Evolutionary conservation across 2,797 vertebrate genomes (phyloP), one percentile per base, ranked within the genome.

Genomic region (Chiloscyllium punctatum): DNA sequence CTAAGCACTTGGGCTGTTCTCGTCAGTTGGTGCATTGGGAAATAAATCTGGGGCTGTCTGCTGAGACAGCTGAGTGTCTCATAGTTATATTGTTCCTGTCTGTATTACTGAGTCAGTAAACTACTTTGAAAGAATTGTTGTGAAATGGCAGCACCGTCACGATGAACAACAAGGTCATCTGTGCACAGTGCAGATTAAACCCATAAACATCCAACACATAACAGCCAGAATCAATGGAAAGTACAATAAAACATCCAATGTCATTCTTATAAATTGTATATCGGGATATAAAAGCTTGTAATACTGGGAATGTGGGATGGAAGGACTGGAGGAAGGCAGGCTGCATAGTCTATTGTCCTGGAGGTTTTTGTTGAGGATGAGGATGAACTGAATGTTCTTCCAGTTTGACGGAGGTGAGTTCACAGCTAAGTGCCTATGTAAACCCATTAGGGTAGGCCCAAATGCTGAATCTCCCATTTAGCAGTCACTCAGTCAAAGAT

Each of bases 161-260:
- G 69, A 25, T 71, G 92, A 94, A 68, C 53, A 94, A 71, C 42
- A 94, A 94, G 91, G 66, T 94, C 68, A 91, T n/a, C 88, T 66
- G 33, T n/a, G 33, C 88, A 94, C 42, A 72, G 23, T 27, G 23
- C 42, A 72, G 92, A 94, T 94, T 94, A 94, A 94, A 72, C n/a
- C 42, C 92, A 48, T 94, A 72, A 94, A 72, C 66, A 94, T 48
- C 68, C 42, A 48, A 42, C 37, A 71, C 18, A 71, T 48, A 71
- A 91, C 18, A 66, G 33, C 57, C 62, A 30, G 88, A 57, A 66
- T 91, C 53, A 91, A 72, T 94, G 25, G 92, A 51, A 94, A 42
- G n/a, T 9, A 13, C 68, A 94, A 69, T 48, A 94, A 72, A 94
- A 48, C 11, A n/a, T 16, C 69, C 11, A 51, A 94, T 94, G 72